Evolutionary conservation across 1,140 invertebrate genomes (phyloP), one percentile per base, ranked within the genome.

Genomic region (Pomacea maculata): DNA sequence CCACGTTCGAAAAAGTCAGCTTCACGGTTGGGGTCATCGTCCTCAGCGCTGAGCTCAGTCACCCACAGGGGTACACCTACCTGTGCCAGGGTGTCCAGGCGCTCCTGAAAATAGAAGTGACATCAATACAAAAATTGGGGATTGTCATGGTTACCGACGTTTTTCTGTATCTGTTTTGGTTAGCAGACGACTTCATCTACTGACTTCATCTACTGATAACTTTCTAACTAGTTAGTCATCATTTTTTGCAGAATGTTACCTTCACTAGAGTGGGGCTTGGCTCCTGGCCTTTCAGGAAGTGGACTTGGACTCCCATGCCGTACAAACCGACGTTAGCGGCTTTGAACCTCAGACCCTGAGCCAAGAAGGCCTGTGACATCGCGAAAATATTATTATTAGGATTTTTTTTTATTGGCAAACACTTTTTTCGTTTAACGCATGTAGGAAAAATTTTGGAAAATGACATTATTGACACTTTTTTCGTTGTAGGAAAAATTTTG

Each of bases 1-100:
- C 84, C 75, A 7, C 83, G 79, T 45, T 86, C 85, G 14, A 73
- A 78, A 21, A 80, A 75, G 74, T 75, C 74, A 0, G 74, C 74
- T 21, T 63, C 29, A n/a, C 29, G 55, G 74, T 34, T n/a, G 54
- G 61, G 55, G 74, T 75, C 74, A 15, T 57, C 74, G 15, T 19
- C 21, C 55, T 64, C 34, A 0, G 64, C 74, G 34, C 64, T 63
- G 21, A 75, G 21, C 74, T 75, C 74, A 15, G 74, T 75, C 54
- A 63, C 74, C 74, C 74, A 75, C 14, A 75, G 52, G 21, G 74
- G 74, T 21, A 75, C 57, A 3, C 74, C 74, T 25, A 75, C 74
- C 11, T 17, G n/a, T 4, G 74, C 55, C 57, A 75, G 74, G 19
- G 10, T 75, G 61, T 75, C 74, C 57, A 75, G 64, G n/a, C 57